A percentile compares a stretch with the other conserved stretches of the same genome.
These are phyloP conservation scores for Eurytoma californica DNA, from an alignment of 2,888 invertebrate genomes.

Conservation along the genomic window DNA sequence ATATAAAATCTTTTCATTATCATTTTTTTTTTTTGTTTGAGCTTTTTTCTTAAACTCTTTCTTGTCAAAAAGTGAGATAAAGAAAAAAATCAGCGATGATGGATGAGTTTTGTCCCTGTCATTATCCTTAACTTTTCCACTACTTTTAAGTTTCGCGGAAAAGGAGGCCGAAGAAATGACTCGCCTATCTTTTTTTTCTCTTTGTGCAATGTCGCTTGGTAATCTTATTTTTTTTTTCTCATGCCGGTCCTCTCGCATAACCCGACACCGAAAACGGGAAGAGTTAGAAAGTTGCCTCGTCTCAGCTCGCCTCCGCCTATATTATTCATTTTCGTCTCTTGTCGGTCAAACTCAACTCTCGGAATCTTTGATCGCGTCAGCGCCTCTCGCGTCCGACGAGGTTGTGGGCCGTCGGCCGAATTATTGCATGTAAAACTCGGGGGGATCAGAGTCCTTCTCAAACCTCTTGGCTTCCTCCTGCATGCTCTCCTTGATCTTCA, in stretches of 20 bases:
- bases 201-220: constrained; percentile 14
- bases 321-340: not conserved
- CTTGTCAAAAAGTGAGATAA: constrained; percentile 37
- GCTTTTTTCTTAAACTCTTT: constrained; percentile 1
- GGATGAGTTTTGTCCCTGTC: constrained; percentile 39
- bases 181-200: constrained; percentile 28
- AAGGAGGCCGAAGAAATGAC: constrained; percentile 45
- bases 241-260: constrained; percentile 11
- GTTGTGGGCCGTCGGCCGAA: constrained; percentile 62
- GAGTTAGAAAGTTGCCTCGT: constrained; percentile 34
- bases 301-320: not conserved
- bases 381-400: constrained; percentile 51
- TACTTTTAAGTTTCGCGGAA: constrained; percentile 3
- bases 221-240: constrained; percentile 3
- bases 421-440: constrained; percentile 98
- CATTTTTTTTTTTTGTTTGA: not conserved
- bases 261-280: constrained; percentile 34
- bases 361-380: constrained; percentile 42
- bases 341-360: not conserved
- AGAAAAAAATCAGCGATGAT: constrained; percentile 32
- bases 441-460: constrained; percentile 97
- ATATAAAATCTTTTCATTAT: constrained; percentile 48
- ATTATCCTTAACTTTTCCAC: constrained; percentile 21
- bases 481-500: constrained; percentile 99
- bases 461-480: constrained; percentile 99